Percentiles rank a stretch among this genome's conserved stretches.
Evolutionary conservation across 1,140 invertebrate species (phyloP).

Genomic region (Pomacea maculata): DNA sequence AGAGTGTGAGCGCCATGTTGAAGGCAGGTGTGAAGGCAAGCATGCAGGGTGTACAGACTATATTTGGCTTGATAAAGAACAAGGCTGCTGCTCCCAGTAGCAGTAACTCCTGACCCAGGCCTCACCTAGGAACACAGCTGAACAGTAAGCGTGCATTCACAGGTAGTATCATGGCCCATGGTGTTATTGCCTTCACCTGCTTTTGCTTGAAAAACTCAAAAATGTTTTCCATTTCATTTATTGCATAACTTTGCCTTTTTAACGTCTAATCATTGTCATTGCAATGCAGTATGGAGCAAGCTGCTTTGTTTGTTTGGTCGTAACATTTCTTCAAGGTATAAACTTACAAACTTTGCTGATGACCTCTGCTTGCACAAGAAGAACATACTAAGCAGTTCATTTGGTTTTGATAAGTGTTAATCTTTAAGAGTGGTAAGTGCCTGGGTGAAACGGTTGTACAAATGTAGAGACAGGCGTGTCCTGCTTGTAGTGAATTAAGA

Average conservation of each 20-base stretch:
- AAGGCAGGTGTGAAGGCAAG: conserved; percentile 47
- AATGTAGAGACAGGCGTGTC: no score
- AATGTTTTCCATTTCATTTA: background rate
- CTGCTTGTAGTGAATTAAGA: no score
- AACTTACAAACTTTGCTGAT: background rate
- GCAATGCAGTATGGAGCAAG: no score
- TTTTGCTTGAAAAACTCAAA: background rate
- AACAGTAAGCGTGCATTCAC: background rate
- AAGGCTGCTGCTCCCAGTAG: conserved; percentile 26
- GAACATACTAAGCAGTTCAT: no score
- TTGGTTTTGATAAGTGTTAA: no score
- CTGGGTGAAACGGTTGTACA: no score
- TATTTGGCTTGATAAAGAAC: conserved; percentile 43
- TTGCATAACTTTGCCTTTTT: no score
- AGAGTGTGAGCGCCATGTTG: conserved; percentile 26
- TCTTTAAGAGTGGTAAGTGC: no score
- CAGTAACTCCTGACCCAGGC: background rate
- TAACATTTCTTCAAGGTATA: background rate
- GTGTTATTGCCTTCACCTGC: background rate
- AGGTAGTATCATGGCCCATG: no score
- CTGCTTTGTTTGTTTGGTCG: no score
- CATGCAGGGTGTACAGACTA: conserved; percentile 44
- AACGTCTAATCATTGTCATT: no score
- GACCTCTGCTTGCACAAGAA: no score
- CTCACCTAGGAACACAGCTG: background rate